A percentile compares a stretch with the other conserved stretches of the same genome.
Evolutionary conservation across 1,140 invertebrate genomes (phyloP).

Genomic region (Bombus superbus): DNA sequence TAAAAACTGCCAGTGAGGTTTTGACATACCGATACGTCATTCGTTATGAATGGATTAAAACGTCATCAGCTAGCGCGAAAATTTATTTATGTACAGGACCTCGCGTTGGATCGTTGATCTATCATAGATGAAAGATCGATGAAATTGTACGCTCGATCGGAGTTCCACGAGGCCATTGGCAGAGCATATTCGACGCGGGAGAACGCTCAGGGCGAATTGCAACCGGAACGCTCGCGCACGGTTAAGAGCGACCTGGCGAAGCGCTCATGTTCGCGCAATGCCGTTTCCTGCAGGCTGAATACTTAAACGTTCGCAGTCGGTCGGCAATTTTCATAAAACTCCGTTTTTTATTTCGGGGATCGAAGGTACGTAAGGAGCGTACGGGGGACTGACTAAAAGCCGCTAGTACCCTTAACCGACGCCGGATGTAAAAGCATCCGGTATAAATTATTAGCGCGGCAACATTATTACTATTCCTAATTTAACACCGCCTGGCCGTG

Average conservation of each 20-base stretch:
- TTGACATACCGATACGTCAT: background rate
- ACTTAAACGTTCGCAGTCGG: conserved; percentile 36
- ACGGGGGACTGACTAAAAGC: conserved; percentile 48
- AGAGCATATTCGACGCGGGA: background rate
- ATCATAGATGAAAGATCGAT: background rate
- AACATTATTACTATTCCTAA: conserved; percentile 62
- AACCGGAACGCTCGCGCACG: background rate
- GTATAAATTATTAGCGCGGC: conserved; percentile 59
- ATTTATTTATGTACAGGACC: background rate
- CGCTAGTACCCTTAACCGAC: conserved; percentile 46
- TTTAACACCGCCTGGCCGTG: conserved; percentile 57
- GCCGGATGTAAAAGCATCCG: conserved; percentile 50
- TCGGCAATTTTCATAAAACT: conserved; percentile 64
- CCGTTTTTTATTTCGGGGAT: background rate
- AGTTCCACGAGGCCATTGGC: background rate
- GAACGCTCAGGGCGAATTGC: background rate
- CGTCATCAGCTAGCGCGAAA: background rate
- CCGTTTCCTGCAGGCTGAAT: conserved; percentile 25
- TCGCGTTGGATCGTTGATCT: background rate
- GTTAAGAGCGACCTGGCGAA: background rate
- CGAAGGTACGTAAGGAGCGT: background rate
- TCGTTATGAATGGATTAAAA: background rate
- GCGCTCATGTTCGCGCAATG: background rate
- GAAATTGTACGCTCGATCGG: background rate
- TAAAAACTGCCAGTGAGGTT: background rate